A percentile compares a stretch with the other conserved stretches of the same genome.
Evolutionary conservation across 1,140 invertebrate genomes (phyloP).

Genomic region (Diachasma alloeum): DNA sequence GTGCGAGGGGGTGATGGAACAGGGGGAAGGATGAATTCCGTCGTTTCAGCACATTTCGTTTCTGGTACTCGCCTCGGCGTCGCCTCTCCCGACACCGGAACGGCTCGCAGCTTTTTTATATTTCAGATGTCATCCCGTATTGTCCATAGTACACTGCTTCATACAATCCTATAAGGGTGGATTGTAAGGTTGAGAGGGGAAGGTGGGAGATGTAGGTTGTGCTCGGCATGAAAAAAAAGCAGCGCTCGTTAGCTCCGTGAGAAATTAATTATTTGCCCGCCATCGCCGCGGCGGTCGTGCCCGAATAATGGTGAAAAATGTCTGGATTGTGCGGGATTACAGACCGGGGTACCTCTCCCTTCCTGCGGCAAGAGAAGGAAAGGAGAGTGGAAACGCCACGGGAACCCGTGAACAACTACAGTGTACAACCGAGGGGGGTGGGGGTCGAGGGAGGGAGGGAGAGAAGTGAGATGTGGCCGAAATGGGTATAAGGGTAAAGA

Average conservation of each 20-base stretch:
- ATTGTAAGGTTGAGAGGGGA: not conserved
- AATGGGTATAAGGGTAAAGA: slow-evolving; percentile 48
- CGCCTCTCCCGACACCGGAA: slow-evolving; percentile 20
- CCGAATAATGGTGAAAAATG: slow-evolving; percentile 66
- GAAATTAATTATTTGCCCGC: slow-evolving; percentile 65
- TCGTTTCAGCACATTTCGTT: slow-evolving; percentile 15
- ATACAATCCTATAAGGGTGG: not conserved
- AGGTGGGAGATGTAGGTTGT: not conserved
- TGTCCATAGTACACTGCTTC: slow-evolving; percentile 36
- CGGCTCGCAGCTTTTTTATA: slow-evolving; percentile 40
- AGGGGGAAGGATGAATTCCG: not conserved
- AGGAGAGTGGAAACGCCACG: not conserved
- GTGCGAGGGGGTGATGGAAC: not conserved
- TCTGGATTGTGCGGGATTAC: slow-evolving; percentile 64
- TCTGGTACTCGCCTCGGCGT: not conserved
- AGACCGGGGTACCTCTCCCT: slow-evolving; percentile 26
- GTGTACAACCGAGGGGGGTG: slow-evolving; percentile 14
- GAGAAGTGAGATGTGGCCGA: slow-evolving; percentile 26
- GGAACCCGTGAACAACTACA: slow-evolving; percentile 4
- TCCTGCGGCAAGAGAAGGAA: slow-evolving; percentile 33
- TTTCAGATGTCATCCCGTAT: slow-evolving; percentile 51
- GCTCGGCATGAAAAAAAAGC: slow-evolving; percentile 39
- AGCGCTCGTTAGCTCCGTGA: slow-evolving; percentile 62
- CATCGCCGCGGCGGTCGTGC: slow-evolving; percentile 48
- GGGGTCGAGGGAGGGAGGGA: too few relatives aligned